Evolutionary conservation across 2,113 vertebrate genomes (phyloP).

Genomic region (Empidonax traillii): DNA sequence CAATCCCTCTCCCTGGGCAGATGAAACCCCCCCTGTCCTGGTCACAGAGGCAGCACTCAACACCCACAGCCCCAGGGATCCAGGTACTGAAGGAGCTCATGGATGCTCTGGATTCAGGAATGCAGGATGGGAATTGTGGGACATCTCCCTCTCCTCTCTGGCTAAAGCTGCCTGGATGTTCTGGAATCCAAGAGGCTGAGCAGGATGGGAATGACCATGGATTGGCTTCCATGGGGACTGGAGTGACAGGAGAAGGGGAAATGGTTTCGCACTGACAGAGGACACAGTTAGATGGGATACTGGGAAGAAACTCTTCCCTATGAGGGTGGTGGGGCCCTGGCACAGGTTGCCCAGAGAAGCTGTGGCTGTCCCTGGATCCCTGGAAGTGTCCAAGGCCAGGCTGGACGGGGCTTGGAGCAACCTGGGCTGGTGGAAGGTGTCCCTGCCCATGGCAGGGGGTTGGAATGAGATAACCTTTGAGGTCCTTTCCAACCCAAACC

Average conservation of each 20-base stretch:
- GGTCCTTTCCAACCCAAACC: neutral
- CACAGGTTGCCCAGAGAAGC: rapidly evolving
- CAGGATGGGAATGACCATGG: neutral
- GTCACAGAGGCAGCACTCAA: neutral
- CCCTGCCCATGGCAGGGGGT: neutral
- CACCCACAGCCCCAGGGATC: no score
- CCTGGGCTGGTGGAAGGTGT: rapidly evolving
- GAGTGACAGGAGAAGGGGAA: neutral
- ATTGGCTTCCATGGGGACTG: neutral
- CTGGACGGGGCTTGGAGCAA: rapidly evolving
- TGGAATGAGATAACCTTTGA: rapidly evolving
- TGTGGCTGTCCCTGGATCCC: neutral
- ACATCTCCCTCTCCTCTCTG: neutral
- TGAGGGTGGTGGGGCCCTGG: rapidly evolving
- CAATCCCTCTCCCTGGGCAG: neutral
- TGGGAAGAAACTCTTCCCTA: neutral
- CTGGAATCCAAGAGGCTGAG: neutral
- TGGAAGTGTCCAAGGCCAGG: neutral
- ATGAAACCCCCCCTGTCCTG: neutral
- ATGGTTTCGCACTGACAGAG: neutral
- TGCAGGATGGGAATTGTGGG: neutral
- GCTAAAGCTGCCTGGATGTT: neutral
- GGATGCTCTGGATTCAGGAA: neutral
- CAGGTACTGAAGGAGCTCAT: neutral
- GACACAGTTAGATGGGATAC: neutral